Evolutionary conservation across 2,113 vertebrate species (phyloP).

Genomic region (Colaptes auratus): DNA sequence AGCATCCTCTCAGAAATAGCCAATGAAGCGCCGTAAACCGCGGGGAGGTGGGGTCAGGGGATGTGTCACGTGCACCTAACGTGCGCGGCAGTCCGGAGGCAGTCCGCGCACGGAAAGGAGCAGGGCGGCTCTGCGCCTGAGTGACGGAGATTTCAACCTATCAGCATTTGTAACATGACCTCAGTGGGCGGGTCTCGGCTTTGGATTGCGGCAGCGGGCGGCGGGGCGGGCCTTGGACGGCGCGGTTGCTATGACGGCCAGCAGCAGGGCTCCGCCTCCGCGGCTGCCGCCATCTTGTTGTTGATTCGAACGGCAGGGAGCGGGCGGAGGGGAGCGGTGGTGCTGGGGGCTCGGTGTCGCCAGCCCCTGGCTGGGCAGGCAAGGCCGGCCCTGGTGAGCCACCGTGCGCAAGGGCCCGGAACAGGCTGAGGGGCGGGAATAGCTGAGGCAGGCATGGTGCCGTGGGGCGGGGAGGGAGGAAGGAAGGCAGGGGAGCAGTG

Average conservation of each 20-base stretch:
- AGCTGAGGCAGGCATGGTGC: not conserved
- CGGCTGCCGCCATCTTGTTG: constrained; percentile 74
- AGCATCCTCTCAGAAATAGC: not conserved
- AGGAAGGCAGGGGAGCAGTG: not conserved
- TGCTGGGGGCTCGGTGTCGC: not conserved
- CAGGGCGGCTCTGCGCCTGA: not conserved
- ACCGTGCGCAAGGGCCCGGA: not conserved
- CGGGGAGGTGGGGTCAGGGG: not conserved
- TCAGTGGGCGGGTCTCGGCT: rapidly evolving
- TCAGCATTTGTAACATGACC: rapidly evolving
- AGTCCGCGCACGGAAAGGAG: not conserved
- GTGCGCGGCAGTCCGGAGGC: constrained; percentile 20
- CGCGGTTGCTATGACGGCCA: constrained; percentile 70
- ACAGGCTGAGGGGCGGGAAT: not conserved
- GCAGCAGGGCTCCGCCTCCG: not conserved
- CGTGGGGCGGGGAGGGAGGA: not conserved
- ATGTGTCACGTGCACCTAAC: constrained; percentile 52
- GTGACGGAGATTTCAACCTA: rapidly evolving
- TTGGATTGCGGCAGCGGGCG: not conserved
- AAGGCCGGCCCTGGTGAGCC: constrained; percentile 7
- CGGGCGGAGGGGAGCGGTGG: not conserved
- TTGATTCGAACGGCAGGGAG: constrained; percentile 64
- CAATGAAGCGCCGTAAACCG: not conserved
- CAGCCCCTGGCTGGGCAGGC: constrained; percentile 27
- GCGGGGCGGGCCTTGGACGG: not conserved